Conservation (phyloP, 2,797 vertebrate genomes). For the Mus minutoides region DNA sequence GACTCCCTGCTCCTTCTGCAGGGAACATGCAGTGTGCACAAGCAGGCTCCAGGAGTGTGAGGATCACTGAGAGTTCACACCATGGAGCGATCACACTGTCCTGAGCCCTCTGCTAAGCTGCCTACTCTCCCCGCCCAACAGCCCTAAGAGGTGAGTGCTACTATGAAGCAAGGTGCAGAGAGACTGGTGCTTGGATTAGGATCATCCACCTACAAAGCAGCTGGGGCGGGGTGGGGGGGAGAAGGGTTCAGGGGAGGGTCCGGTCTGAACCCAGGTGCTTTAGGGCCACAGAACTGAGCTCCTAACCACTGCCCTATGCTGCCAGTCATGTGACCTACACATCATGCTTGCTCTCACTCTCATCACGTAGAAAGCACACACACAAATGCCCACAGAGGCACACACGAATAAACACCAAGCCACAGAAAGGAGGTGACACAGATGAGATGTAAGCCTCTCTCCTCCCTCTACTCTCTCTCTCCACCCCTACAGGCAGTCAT, state of each 20-base stretch:
- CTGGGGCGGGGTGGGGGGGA: no score
- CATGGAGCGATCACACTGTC: neutral
- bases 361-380: conserved; percentile 2
- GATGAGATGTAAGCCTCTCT: conserved; percentile 48
- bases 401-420: neutral
- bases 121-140: neutral
- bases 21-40: neutral
- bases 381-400: conserved; percentile 17
- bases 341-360: conserved; percentile 54
- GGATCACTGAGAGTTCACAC: neutral
- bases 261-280: conserved; percentile 47
- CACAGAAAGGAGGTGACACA: conserved; percentile 39
- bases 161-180: neutral
- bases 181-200: neutral
- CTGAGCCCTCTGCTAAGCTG: neutral
- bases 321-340: conserved; percentile 61
- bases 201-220: neutral
- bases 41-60: neutral
- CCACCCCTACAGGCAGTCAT: neutral
- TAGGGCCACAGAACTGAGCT: conserved; percentile 33
- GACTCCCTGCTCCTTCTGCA: conserved; percentile 38
- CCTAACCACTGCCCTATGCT: conserved; percentile 47
- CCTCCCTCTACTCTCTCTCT: neutral
- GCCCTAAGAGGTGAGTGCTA: neutral
- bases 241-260: neutral